Evolutionary conservation across 2,113 vertebrate species (phyloP).

Genomic region (Diphyllodes magnificus): DNA sequence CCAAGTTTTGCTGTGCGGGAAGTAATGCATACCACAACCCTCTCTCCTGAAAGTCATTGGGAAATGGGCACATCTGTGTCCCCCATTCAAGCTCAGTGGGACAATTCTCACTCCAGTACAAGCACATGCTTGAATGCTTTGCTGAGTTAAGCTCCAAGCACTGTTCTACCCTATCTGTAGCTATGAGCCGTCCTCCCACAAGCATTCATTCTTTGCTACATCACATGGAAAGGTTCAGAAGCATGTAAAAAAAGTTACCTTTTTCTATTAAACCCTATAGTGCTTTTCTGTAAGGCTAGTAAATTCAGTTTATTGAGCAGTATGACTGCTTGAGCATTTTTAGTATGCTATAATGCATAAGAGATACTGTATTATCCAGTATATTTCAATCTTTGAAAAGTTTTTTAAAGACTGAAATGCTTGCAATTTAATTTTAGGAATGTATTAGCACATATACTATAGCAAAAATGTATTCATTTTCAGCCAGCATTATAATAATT

Average conservation of each 20-base stretch:
- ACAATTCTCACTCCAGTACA: not conserved
- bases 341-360: not conserved
- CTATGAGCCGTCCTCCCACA: not conserved
- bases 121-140: not conserved
- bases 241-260: not conserved
- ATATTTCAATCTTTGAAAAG: conserved; percentile 33
- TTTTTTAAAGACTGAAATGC: conserved; percentile 36
- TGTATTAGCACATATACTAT: not conserved
- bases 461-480: conserved; percentile 39
- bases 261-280: conserved; percentile 28
- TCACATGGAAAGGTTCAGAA: not conserved
- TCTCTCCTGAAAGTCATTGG: not conserved
- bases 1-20: not conserved
- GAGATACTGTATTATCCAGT: conserved; percentile 15
- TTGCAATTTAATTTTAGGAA: conserved; percentile 53
- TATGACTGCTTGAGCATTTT: conserved; percentile 14
- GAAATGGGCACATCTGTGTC: not conserved
- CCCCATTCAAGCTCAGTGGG: not conserved
- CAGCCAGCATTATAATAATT: conserved; percentile 38
- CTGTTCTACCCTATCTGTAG: not conserved
- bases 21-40: fast-evolving
- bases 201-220: not conserved
- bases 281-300: conserved; percentile 10
- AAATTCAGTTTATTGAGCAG: conserved; percentile 30
- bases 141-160: not conserved